Base-by-base conservation (phyloP, 1,140 invertebrate species). In the Microvelia longipes region DNA sequence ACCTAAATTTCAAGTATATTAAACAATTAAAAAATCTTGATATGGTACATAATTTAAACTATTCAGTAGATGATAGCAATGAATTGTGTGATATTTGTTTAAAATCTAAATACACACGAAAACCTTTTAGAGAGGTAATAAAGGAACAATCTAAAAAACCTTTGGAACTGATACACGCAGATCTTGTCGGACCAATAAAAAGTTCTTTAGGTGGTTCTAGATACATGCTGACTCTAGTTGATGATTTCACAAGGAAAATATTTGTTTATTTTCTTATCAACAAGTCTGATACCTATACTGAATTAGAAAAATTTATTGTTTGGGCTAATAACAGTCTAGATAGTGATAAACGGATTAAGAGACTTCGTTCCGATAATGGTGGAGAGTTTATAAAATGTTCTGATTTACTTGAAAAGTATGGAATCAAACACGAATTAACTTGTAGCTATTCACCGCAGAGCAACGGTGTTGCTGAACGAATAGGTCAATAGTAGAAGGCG, bases 401-500 rank as follows among this genome's bases (percentile, higher is more conserved):
- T 28, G 70, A 11, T 77, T 75, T 67, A 75, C 69, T n/a, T 50
- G 70, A 74, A 68, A 13, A 72, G 35, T 73, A 72, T 64, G 77
- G 77, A 61, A 77, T 76, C 13, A 50, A 29, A 28, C 29, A 66
- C 11, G 27, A 73, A 67, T 71, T 74, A 65, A 76, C 75, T 15
- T 68, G 73, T 11, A 69, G 74, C 11, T 77, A 80, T 69, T 74
- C 74, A 28, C 77, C 81, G 61, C 74, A 80, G 70, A 68, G 76
- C 68, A 82, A 82, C 74, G 80, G 78, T 61, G 71, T 74, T 29
- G 74, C 77, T 0, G 78, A 81, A 72, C 70, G 80, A 81, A 81
- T 66, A 26, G 78, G 68, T 79, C 76, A 0, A 29, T 81, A 0
- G 50, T 75, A 1, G 74, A 79, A 11, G 75, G 72, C 69, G 76